These are phyloP conservation scores for Octonoba sinensis DNA, from an alignment of 2,888 invertebrate genomes.

Conservation along the genomic window DNA sequence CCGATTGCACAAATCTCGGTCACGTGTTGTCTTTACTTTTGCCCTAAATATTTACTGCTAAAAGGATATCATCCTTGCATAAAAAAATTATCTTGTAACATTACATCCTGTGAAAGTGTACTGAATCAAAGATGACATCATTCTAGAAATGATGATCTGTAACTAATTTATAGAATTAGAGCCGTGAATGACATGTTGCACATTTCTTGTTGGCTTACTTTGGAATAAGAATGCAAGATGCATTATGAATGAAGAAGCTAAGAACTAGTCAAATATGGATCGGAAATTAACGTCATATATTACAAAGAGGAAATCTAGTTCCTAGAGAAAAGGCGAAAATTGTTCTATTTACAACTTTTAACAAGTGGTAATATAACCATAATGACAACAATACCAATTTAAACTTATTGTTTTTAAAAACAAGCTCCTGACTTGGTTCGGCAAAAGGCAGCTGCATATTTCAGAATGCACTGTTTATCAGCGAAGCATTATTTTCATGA, in stretches of 20 bases:
- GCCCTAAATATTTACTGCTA: too few species aligned
- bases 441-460: not conserved
- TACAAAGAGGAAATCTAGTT: constrained; percentile 59
- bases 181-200: constrained; percentile 20
- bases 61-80: too few species aligned
- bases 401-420: not conserved
- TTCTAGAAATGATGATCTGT: too few species aligned
- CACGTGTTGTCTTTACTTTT: too few species aligned
- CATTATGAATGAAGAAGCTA: constrained; percentile 34
- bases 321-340: constrained; percentile 56
- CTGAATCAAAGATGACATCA: too few species aligned
- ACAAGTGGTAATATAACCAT: constrained; percentile 37
- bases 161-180: too few species aligned
- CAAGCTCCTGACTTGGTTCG: not conserved
- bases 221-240: constrained; percentile 41
- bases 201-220: constrained; percentile 19
- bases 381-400: not conserved
- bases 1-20: too few species aligned
- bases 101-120: too few species aligned
- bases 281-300: constrained; percentile 59
- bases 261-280: constrained; percentile 60
- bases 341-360: constrained; percentile 39
- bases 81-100: too few species aligned
- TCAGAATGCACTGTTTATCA: not conserved
- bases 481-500: too few species aligned